Conservation (phyloP, 2,797 vertebrate genomes). For the Falco novaeseelandiae region DNA sequence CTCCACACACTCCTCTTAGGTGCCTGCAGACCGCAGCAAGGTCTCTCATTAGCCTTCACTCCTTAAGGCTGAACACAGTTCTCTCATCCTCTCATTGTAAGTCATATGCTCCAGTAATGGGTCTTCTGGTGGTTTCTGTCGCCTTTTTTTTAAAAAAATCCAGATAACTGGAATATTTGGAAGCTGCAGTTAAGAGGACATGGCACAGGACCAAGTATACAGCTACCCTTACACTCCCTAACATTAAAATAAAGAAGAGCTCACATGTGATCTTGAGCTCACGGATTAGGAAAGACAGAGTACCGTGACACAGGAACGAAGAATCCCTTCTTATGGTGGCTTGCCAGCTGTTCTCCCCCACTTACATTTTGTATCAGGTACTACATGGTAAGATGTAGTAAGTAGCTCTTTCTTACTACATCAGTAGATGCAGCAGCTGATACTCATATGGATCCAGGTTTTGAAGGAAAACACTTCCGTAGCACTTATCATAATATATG, state of each 20-base stretch:
- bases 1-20: not conserved
- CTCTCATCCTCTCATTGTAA: not conserved
- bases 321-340: not conserved
- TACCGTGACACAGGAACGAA: not conserved
- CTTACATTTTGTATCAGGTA: not conserved
- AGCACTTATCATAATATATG: not conserved
- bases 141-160: not conserved
- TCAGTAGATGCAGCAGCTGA: not conserved
- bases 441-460: not conserved
- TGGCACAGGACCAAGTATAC: not conserved
- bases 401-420: not conserved
- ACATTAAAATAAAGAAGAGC: not conserved
- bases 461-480: not conserved
- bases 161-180: not conserved
- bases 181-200: not conserved
- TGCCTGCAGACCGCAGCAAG: not conserved
- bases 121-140: not conserved
- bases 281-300: not conserved
- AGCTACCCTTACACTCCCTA: not conserved
- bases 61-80: not conserved
- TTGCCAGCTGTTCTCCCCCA: not conserved
- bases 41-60: not conserved
- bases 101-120: not conserved
- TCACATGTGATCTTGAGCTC: not conserved
- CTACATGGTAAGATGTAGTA: not conserved